Conservation (phyloP, 1,140 invertebrate species). For the Stegodyphus mimosarum region DNA sequence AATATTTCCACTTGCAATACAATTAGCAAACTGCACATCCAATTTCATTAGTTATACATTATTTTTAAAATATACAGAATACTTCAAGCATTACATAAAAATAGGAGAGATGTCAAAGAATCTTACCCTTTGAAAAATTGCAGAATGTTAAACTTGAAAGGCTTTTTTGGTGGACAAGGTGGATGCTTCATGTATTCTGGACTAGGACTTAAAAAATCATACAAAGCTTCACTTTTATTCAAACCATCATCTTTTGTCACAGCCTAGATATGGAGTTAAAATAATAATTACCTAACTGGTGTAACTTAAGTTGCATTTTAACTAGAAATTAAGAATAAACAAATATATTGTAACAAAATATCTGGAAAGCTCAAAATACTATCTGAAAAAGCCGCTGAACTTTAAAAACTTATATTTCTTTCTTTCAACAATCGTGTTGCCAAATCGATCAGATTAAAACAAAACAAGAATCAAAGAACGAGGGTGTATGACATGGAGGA, state of each 20-base stretch:
- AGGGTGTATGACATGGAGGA: too few species aligned
- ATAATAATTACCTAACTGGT: background rate
- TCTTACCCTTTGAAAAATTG: slow-evolving; percentile 86
- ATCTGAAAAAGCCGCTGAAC: too few species aligned
- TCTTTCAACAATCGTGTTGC: too few species aligned
- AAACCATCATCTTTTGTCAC: slow-evolving; percentile 86
- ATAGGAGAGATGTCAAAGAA: background rate
- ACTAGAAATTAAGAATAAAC: background rate
- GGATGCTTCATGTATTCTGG: slow-evolving; percentile 87
- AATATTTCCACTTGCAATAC: too few species aligned
- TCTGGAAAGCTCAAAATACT: too few species aligned
- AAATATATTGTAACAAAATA: background rate
- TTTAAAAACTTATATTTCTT: too few species aligned
- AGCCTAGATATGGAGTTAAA: slow-evolving; percentile 72
- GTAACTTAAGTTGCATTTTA: background rate
- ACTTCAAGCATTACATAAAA: too few species aligned
- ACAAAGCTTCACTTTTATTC: slow-evolving; percentile 88
- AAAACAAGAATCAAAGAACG: too few species aligned
- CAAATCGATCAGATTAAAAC: too few species aligned
- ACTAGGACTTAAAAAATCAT: slow-evolving; percentile 88
- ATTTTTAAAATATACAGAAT: too few species aligned
- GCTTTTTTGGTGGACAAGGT: slow-evolving; percentile 81
- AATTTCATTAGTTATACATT: too few species aligned
- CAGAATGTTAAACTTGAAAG: slow-evolving; percentile 80
- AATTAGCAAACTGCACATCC: too few species aligned